These are phyloP conservation scores for Hedychridium roseum DNA, from an alignment of 2,888 invertebrate genomes.

Conservation along the genomic window DNA sequence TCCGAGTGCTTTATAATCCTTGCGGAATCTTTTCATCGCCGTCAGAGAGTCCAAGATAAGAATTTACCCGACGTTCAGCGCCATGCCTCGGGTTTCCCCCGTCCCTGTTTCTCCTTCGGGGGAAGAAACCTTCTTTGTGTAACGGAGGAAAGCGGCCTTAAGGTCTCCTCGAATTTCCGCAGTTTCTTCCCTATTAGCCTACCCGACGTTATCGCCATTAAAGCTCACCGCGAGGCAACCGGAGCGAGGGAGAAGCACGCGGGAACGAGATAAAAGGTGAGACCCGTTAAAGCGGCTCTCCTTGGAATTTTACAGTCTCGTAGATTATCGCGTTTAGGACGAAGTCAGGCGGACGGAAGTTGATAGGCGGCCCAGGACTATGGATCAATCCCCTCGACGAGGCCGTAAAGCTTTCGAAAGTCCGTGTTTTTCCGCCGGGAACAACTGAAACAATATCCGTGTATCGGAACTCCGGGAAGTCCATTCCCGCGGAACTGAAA, in stretches of 20 bases:
- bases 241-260: too few species aligned
- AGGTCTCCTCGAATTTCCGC: background rate
- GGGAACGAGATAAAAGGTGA: background rate
- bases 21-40: too few species aligned
- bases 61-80: background rate
- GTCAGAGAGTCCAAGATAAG: background rate
- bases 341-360: too few species aligned
- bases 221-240: background rate
- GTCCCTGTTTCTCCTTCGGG: background rate
- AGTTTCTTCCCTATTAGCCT: conserved; percentile 7
- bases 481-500: background rate
- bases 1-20: too few species aligned
- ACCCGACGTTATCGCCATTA: conserved; percentile 1
- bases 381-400: background rate
- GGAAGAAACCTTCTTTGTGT: background rate
- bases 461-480: background rate
- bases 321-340: background rate
- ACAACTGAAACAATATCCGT: background rate
- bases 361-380: background rate
- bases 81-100: background rate
- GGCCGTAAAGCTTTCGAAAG: background rate
- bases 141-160: background rate
- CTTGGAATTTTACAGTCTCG: background rate
- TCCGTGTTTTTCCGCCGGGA: background rate
- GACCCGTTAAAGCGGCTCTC: background rate